Percentiles rank a stretch among this genome's conserved stretches.
phyloP scores from a whole-genome alignment of 2,888 invertebrate species.

The Panopea generosa region DNA sequence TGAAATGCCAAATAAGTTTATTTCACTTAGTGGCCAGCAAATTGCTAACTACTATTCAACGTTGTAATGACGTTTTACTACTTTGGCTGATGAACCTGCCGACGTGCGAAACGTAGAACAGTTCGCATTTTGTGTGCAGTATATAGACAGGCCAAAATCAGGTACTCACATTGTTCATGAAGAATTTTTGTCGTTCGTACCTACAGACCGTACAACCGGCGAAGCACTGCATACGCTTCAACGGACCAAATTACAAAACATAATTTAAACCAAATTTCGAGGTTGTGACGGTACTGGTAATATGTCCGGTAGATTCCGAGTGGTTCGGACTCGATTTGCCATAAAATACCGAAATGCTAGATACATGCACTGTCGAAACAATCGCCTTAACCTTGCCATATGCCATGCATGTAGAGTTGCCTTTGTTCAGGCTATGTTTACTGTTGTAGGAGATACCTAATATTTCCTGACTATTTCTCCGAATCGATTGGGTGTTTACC shows the following conservation, averaged over 20 bases:
- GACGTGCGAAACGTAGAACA: slow-evolving; percentile 18
- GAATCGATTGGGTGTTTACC: slow-evolving; percentile 4
- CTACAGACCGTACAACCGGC: slow-evolving; percentile 14
- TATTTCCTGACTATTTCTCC: slow-evolving; percentile 15
- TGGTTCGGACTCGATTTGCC: slow-evolving; percentile 20
- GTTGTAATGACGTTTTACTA: slow-evolving; percentile 8
- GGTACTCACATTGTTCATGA: background rate
- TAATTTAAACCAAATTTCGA: slow-evolving; percentile 5
- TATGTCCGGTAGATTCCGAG: slow-evolving; percentile 22
- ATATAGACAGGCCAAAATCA: background rate
- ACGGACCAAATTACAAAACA: slow-evolving; percentile 12
- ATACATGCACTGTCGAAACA: slow-evolving; percentile 20
- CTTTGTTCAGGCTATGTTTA: slow-evolving; percentile 27
- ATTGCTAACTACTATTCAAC: slow-evolving; percentile 7
- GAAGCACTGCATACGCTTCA: slow-evolving; percentile 1
- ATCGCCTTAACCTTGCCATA: slow-evolving; percentile 28
- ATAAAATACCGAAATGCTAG: slow-evolving; percentile 7
- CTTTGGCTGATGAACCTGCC: slow-evolving; percentile 17
- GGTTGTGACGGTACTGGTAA: slow-evolving; percentile 32
- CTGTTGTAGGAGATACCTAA: slow-evolving; percentile 19
- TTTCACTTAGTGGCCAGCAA: slow-evolving; percentile 8
- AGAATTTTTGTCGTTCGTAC: slow-evolving; percentile 21
- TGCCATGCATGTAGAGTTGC: slow-evolving; percentile 23
- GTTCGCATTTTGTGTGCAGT: slow-evolving; percentile 19
- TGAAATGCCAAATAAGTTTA: slow-evolving; percentile 12